These are phyloP conservation scores for Larimichthys polyactis DNA, from an alignment of 2,113 vertebrate species.

Conservation along the genomic window DNA sequence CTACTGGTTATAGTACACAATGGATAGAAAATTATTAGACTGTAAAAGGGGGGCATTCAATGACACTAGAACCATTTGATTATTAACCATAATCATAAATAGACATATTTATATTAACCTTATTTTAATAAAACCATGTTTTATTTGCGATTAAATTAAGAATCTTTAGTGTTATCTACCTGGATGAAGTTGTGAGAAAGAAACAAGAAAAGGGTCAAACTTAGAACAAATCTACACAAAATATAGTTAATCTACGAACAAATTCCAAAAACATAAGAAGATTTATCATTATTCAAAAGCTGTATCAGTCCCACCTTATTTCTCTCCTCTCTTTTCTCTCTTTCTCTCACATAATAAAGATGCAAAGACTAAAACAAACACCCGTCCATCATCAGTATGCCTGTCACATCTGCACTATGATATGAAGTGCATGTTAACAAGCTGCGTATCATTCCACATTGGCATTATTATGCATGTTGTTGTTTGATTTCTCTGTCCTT, in stretches of 20 bases:
- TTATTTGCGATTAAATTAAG: too few relatives aligned
- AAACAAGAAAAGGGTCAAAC: neutral
- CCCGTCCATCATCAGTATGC: slow-evolving; percentile 30
- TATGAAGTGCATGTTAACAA: slow-evolving; percentile 74
- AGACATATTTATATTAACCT: too few relatives aligned
- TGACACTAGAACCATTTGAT: too few relatives aligned
- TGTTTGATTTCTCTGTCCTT: slow-evolving; percentile 61
- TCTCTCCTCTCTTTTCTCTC: slow-evolving; percentile 21
- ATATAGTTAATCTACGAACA: neutral
- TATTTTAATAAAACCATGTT: too few relatives aligned
- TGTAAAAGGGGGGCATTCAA: neutral
- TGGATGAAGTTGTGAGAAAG: neutral
- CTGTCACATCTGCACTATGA: slow-evolving; percentile 60
- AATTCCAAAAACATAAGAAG: neutral
- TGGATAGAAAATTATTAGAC: neutral
- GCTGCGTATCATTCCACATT: slow-evolving; percentile 66
- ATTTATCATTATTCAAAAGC: neutral
- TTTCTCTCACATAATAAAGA: slow-evolving; percentile 38
- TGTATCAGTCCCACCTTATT: slow-evolving; percentile 27
- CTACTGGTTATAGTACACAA: neutral
- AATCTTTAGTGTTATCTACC: too few relatives aligned
- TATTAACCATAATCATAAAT: too few relatives aligned
- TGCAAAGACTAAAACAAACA: slow-evolving; percentile 19
- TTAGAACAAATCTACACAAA: neutral
- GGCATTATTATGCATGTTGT: slow-evolving; percentile 80